These are phyloP conservation scores for Microctonus aethiopoides DNA, from an alignment of 2,888 invertebrate species.

Conservation along the genomic window DNA sequence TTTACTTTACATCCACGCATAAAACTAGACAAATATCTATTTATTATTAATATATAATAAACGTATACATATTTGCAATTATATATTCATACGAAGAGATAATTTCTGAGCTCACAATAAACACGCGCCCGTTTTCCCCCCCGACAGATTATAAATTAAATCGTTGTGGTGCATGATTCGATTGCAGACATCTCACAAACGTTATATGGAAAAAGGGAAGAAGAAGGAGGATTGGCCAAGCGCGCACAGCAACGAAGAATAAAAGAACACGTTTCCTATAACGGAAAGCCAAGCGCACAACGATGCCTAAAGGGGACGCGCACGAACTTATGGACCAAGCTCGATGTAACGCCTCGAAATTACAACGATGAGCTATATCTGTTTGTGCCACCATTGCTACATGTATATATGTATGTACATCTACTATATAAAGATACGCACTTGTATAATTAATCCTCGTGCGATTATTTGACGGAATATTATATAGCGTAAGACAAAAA, in stretches of 20 bases:
- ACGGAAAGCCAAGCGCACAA: conserved; percentile 37
- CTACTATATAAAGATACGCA: not conserved
- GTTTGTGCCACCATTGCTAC: conserved; percentile 37
- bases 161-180: conserved; percentile 26
- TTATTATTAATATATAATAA: not conserved
- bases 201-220: conserved; percentile 12
- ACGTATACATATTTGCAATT: not conserved
- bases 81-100: not conserved
- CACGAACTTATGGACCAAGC: conserved; percentile 36
- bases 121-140: not conserved
- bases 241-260: conserved; percentile 6
- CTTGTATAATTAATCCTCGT: conserved; percentile 33
- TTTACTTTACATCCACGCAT: no score
- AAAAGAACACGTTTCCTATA: conserved; percentile 31
- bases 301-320: conserved; percentile 39
- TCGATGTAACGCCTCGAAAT: conserved; percentile 36
- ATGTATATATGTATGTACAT: conserved; percentile 8
- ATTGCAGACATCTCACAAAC: conserved; percentile 20
- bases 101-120: not conserved
- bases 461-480: conserved; percentile 21
- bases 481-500: not conserved
- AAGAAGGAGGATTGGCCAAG: conserved; percentile 6
- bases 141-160: conserved; percentile 32
- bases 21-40: not conserved
- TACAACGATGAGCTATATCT: conserved; percentile 31